A percentile compares a stretch with the other conserved stretches of the same genome.
Conservation (phyloP, 2,113 vertebrate species). For the Platysternon megacephalum region DNA sequence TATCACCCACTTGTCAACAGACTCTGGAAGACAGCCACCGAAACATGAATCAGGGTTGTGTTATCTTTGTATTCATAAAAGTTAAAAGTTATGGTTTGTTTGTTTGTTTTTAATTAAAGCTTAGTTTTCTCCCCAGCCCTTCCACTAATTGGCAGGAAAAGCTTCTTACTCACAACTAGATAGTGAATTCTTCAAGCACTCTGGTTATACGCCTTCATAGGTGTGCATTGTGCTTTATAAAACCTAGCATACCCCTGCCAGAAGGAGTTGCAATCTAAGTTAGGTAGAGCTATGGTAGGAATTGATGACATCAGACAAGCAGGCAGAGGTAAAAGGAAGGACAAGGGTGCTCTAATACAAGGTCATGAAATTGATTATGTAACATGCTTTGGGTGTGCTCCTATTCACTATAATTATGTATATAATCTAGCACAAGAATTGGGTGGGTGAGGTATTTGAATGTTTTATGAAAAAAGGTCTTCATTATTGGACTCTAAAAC, state of each 20-base stretch:
- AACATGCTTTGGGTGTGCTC: neutral
- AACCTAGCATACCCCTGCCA: neutral
- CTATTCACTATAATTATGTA: neutral
- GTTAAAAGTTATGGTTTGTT: neutral
- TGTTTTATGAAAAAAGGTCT: neutral
- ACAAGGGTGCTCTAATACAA: neutral
- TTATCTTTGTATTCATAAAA: slow-evolving; percentile 26
- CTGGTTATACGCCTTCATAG: neutral
- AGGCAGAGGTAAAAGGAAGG: neutral
- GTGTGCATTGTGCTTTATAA: neutral
- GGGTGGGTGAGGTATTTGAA: neutral
- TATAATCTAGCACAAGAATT: neutral
- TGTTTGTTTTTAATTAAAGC: neutral
- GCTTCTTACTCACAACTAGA: neutral
- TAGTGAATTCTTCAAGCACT: neutral
- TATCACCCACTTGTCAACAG: fast-evolving
- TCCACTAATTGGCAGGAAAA: neutral
- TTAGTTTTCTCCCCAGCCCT: neutral
- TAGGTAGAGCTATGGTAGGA: neutral
- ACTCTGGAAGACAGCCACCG: neutral
- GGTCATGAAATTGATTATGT: neutral
- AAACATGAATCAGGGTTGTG: neutral
- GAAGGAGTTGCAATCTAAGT: neutral
- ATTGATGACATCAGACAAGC: neutral
- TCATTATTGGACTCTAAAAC: neutral